These are phyloP conservation scores for Andrena marginata DNA, from an alignment of 2,888 invertebrate species.

Conservation along the genomic window DNA sequence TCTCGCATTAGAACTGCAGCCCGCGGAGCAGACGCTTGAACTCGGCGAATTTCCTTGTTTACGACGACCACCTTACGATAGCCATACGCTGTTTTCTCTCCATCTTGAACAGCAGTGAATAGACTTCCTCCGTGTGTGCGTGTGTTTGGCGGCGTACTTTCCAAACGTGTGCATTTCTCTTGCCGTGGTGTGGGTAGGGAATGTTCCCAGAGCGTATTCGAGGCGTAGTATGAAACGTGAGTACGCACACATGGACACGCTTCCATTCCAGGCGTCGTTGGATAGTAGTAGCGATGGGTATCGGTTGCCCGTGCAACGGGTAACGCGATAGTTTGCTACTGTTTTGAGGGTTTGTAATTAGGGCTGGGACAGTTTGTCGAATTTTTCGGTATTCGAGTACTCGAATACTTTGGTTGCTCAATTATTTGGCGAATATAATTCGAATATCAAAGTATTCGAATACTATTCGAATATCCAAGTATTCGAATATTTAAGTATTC, in stretches of 20 bases:
- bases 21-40: not conserved
- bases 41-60: constrained; percentile 66
- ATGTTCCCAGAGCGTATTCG: constrained; percentile 2
- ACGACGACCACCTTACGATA: constrained; percentile 74
- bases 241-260: constrained; percentile 9
- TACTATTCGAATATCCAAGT: too few species aligned
- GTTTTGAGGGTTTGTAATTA: too few species aligned
- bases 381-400: too few species aligned
- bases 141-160: constrained; percentile 10
- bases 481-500: too few species aligned
- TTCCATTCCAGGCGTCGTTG: constrained; percentile 12
- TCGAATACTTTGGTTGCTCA: too few species aligned
- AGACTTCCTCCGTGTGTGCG: constrained; percentile 10
- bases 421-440: too few species aligned
- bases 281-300: constrained; percentile 3
- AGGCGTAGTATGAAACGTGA: constrained; percentile 15
- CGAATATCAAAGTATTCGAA: too few species aligned
- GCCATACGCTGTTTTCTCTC: constrained; percentile 74
- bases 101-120: constrained; percentile 75
- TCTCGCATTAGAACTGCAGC: constrained; percentile 55
- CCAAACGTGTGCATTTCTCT: constrained; percentile 20
- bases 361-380: too few species aligned
- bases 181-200: constrained; percentile 20
- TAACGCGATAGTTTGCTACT: not conserved
- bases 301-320: too few species aligned